These are phyloP conservation scores for Hoplodrina ambigua DNA, from an alignment of 2,888 invertebrate species.

Conservation along the genomic window DNA sequence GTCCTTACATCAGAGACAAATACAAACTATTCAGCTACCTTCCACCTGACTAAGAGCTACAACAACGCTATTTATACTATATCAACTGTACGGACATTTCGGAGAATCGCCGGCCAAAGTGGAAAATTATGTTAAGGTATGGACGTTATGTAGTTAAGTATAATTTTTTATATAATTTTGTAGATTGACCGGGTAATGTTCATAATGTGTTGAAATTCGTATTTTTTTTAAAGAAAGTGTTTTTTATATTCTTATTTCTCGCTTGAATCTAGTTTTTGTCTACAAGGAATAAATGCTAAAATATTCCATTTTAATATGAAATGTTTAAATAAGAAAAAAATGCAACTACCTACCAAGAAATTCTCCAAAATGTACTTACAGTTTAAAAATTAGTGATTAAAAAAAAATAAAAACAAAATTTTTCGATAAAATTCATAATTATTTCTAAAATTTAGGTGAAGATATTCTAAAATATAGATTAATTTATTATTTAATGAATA, in stretches of 20 bases:
- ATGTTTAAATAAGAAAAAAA: background rate
- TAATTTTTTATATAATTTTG: background rate
- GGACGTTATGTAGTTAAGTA: conserved; percentile 1
- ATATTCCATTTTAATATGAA: background rate
- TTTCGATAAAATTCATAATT: conserved; percentile 47
- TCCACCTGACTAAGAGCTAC: conserved; percentile 93
- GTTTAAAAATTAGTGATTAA: conserved; percentile 25
- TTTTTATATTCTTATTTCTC: background rate
- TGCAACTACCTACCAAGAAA: background rate
- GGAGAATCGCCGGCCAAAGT: conserved; percentile 29
- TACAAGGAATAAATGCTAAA: background rate
- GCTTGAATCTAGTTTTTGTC: background rate
- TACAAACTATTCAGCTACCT: conserved; percentile 97
- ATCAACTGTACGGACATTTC: conserved; percentile 41
- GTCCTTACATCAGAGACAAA: conserved; percentile 97
- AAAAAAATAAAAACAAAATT: conserved; percentile 14
- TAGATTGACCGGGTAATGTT: conserved; percentile 1
- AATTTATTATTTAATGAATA: conserved; percentile 58
- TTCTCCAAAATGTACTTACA: conserved; percentile 54
- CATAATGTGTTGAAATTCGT: background rate
- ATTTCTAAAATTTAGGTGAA: conserved; percentile 58
- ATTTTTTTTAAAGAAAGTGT: background rate
- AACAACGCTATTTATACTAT: conserved; percentile 4
- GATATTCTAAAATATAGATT: conserved; percentile 67
- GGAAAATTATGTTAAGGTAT: conserved; percentile 16